Conservation (phyloP, 2,888 invertebrate species). For the Alloplasta piceator region DNA sequence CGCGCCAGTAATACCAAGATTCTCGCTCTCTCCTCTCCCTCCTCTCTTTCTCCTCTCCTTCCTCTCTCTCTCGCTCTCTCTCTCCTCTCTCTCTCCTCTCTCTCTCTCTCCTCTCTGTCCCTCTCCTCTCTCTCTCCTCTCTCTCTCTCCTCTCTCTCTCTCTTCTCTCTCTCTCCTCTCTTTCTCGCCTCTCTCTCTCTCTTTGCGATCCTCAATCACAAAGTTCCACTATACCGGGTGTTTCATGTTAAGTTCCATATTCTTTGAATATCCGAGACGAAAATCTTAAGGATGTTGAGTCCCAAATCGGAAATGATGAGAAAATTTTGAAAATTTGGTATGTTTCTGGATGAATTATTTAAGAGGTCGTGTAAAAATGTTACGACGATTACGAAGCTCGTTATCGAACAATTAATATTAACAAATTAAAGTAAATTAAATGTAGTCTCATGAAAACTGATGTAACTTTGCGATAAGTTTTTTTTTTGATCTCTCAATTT, state of each 20-base stretch:
- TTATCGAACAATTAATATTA: no score
- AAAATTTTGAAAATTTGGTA: no score
- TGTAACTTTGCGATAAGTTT: no score
- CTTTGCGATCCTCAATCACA: conserved; percentile 58
- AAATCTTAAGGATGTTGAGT: background rate
- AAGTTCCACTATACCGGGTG: conserved; percentile 59
- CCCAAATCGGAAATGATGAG: no score
- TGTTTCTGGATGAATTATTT: no score
- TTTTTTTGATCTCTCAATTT: no score
- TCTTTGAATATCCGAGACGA: background rate
- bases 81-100: conserved; percentile 22
- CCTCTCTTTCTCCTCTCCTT: conserved; percentile 27
- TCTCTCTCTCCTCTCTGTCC: no score
- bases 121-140: background rate
- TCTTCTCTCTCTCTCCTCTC: conserved; percentile 27
- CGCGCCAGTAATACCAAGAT: conserved; percentile 49
- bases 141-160: conserved; percentile 12
- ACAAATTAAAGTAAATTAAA: no score
- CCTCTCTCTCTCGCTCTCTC: conserved; percentile 14
- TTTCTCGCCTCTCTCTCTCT: conserved; percentile 21
- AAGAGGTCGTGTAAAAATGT: no score
- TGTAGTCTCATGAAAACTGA: no score
- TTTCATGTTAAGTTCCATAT: conserved; percentile 17
- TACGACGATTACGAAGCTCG: no score
- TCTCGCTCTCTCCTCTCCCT: background rate